These are phyloP conservation scores for Heliconius aoede DNA, from an alignment of 2,888 invertebrate genomes.

Conservation along the genomic window DNA sequence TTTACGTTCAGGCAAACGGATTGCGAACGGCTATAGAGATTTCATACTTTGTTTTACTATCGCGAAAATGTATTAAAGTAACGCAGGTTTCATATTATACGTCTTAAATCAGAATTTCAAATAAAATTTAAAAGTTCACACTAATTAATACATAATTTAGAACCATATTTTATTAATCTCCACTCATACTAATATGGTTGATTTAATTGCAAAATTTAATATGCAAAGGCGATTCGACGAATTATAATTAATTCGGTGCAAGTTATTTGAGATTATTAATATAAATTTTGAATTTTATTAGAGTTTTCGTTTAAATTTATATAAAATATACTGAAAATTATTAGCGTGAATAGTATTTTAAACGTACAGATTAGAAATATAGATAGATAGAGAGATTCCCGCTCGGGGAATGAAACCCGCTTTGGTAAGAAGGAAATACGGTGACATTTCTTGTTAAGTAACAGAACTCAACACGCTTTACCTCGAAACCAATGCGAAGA, in stretches of 20 bases:
- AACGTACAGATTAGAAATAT: no score
- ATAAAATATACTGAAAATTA: no score
- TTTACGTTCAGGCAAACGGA: conserved; percentile 12
- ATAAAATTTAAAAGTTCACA: background rate
- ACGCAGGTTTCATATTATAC: background rate
- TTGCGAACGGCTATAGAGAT: conserved; percentile 2
- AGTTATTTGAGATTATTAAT: background rate
- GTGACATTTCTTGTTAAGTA: no score
- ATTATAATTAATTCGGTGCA: background rate
- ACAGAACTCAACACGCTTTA: background rate
- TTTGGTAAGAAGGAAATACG: background rate
- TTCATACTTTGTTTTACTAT: conserved; percentile 16
- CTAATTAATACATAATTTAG: background rate
- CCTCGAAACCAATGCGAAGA: no score
- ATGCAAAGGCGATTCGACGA: background rate
- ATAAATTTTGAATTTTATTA: background rate
- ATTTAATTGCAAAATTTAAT: background rate
- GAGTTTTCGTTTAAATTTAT: background rate
- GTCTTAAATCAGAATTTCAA: background rate
- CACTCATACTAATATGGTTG: background rate
- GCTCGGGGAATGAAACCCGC: no score
- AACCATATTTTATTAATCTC: background rate
- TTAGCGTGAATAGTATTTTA: no score
- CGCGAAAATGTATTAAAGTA: background rate
- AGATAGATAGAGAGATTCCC: no score